Evolutionary conservation across 2,113 vertebrate species (phyloP).

Genomic region (Excalfactoria chinensis): DNA sequence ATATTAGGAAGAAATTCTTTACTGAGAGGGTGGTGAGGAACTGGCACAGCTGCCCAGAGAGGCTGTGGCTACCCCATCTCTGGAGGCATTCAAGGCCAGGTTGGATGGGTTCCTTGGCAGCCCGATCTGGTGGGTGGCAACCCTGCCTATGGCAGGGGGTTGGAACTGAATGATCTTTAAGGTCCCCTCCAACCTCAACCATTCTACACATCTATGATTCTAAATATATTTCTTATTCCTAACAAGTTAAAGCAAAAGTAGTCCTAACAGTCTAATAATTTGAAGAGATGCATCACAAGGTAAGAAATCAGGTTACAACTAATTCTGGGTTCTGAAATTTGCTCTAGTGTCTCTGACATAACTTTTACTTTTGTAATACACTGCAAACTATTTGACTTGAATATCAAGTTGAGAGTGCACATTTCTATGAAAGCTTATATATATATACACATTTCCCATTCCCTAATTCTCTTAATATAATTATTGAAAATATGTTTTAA

Average conservation of each 20-base stretch:
- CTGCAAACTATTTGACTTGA: background rate
- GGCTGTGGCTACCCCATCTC: no score
- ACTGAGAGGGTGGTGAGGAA: no score
- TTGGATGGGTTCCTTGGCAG: no score
- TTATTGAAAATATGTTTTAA: background rate
- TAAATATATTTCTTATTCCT: background rate
- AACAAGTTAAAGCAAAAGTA: background rate
- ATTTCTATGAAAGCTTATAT: background rate
- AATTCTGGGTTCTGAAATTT: background rate
- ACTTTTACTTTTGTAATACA: background rate
- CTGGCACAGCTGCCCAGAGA: no score
- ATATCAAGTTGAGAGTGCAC: background rate
- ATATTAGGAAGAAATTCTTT: no score
- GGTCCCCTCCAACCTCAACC: no score
- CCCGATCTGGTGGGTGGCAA: no score
- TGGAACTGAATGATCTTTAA: no score
- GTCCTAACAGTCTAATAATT: background rate
- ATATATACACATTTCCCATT: background rate
- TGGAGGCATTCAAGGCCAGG: no score
- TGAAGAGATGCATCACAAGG: background rate
- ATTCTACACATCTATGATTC: no score
- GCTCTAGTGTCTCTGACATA: background rate
- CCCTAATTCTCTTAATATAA: background rate
- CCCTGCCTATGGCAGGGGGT: no score
- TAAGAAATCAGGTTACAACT: background rate